Conservation (phyloP, 2,797 vertebrate species). For the Phrynocephalus guinanensis region DNA sequence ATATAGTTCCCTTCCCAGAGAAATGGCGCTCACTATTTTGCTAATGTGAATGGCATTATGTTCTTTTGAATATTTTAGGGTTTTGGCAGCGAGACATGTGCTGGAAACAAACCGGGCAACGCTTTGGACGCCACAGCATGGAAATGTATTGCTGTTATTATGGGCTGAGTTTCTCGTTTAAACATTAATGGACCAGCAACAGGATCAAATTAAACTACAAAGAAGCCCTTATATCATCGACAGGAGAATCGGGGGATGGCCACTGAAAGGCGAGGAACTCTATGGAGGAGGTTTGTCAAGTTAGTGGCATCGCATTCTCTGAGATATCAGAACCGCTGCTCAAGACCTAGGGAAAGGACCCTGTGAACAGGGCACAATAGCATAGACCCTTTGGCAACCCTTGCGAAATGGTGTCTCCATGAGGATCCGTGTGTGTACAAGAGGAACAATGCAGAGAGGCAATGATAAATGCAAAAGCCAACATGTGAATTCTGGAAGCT, state of each 20-base stretch:
- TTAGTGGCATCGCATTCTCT: no score
- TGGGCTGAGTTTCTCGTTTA: not conserved
- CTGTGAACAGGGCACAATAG: no score
- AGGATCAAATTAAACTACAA: not conserved
- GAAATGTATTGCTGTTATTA: not conserved
- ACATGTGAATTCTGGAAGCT: no score
- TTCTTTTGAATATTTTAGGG: conserved; percentile 25
- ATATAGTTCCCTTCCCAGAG: conserved; percentile 17
- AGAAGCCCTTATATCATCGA: not conserved
- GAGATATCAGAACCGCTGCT: no score
- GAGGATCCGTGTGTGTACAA: no score
- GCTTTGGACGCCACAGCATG: not conserved
- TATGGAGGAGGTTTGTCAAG: no score
- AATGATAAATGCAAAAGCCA: no score
- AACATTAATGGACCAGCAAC: not conserved
- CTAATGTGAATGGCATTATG: conserved; percentile 1
- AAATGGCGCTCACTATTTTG: conserved; percentile 25
- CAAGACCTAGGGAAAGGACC: no score
- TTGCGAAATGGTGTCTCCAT: no score
- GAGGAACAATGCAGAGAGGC: no score
- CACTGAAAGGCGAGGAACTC: not conserved
- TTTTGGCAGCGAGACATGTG: not conserved
- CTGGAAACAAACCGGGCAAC: not conserved
- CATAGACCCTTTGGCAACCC: no score
- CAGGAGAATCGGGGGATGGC: not conserved